These are phyloP conservation scores for Galerucella calmariensis DNA, from an alignment of 2,888 invertebrate species.

Conservation along the genomic window DNA sequence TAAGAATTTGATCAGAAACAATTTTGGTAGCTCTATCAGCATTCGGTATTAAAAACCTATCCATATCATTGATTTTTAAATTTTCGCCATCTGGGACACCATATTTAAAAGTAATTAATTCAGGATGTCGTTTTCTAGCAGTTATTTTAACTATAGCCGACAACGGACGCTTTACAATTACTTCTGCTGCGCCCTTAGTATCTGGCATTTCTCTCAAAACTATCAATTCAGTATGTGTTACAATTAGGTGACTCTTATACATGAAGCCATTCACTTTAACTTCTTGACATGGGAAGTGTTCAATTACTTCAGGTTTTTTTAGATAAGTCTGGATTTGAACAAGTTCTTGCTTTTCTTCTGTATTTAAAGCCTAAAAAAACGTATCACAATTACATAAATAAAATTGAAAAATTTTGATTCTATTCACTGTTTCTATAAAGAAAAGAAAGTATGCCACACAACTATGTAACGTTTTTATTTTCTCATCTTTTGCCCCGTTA, in stretches of 20 bases:
- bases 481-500: too few relatives aligned
- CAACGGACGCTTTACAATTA: conserved; percentile 88
- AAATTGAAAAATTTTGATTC: too few relatives aligned
- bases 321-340: conserved; percentile 85
- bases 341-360: conserved; percentile 79
- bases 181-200: conserved; percentile 82
- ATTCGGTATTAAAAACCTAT: conserved; percentile 91
- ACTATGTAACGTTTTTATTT: neutral
- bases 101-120: conserved; percentile 97
- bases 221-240: conserved; percentile 87
- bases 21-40: conserved; percentile 90
- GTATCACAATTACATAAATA: neutral
- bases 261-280: conserved; percentile 89
- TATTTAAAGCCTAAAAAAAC: conserved; percentile 61
- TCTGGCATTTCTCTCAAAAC: conserved; percentile 84
- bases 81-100: conserved; percentile 86
- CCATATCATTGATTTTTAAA: conserved; percentile 87
- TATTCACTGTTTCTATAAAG: too few relatives aligned
- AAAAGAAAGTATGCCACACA: neutral
- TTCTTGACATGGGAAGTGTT: conserved; percentile 92
- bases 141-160: conserved; percentile 97
- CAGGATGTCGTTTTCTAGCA: conserved; percentile 93
- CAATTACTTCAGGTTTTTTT: conserved; percentile 84
- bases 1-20: conserved; percentile 89
- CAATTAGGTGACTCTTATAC: conserved; percentile 87